phyloP scores from a whole-genome alignment of 1,140 invertebrate genomes.

The Amphibalanus amphitrite region DNA sequence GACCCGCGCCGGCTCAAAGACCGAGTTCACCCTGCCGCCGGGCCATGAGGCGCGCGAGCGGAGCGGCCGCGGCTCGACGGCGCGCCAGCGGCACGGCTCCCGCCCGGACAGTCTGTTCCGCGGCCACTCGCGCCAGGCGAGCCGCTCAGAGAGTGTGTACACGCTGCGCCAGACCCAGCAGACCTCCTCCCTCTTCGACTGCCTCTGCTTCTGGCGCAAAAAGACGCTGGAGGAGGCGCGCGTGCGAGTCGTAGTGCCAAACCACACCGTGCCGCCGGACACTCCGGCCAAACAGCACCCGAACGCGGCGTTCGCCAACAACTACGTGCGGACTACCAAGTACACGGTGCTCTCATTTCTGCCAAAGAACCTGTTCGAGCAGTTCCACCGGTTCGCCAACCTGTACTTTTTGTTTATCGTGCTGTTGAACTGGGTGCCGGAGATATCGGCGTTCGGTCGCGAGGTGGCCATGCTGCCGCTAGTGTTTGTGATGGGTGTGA shows the following conservation, averaged over 20 bases:
- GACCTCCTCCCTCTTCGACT: slow-evolving; percentile 17
- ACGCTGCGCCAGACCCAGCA: slow-evolving; percentile 47
- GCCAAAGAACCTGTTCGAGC: slow-evolving; percentile 91
- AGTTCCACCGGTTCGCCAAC: slow-evolving; percentile 91
- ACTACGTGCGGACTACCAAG: slow-evolving; percentile 82
- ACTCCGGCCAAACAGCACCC: slow-evolving; percentile 60
- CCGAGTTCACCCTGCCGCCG: slow-evolving; percentile 62
- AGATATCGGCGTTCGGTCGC: slow-evolving; percentile 87
- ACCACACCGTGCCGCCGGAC: slow-evolving; percentile 58
- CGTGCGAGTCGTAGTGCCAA: slow-evolving; percentile 54
- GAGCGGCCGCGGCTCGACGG: slow-evolving; percentile 10
- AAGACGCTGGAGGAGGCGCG: slow-evolving; percentile 43
- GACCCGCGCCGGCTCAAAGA: slow-evolving; percentile 52
- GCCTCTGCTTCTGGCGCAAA: slow-evolving; percentile 23
- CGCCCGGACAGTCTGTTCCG: slow-evolving; percentile 13
- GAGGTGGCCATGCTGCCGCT: slow-evolving; percentile 91
- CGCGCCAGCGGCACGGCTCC: slow-evolving; percentile 12
- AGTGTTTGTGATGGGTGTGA: slow-evolving; percentile 86
- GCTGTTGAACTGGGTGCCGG: slow-evolving; percentile 82
- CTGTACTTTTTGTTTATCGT: slow-evolving; percentile 96
- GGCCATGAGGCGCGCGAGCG: slow-evolving; percentile 22
- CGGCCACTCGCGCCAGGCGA: slow-evolving; percentile 40
- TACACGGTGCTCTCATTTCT: slow-evolving; percentile 87
- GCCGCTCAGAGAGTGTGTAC: slow-evolving; percentile 68
- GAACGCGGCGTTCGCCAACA: slow-evolving; percentile 57